phyloP scores from a whole-genome alignment of 2,113 vertebrate genomes.

The Odocoileus hemionus region DNA sequence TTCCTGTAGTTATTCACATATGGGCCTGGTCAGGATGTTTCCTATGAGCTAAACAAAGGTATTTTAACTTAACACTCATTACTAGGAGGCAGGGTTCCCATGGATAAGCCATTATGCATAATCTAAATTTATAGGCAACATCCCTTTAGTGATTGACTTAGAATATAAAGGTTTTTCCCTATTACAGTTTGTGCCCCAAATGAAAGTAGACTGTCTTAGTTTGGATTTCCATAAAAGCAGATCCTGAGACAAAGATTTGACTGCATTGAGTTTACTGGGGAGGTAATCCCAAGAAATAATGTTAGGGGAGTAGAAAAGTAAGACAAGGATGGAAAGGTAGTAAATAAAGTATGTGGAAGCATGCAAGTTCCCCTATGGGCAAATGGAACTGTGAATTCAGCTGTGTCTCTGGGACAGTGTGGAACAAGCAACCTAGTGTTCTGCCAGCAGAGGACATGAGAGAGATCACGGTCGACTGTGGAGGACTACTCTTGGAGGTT shows the following conservation, averaged over 20 bases:
- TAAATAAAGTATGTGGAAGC: neutral
- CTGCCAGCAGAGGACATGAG: neutral
- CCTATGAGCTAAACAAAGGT: neutral
- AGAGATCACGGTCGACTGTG: neutral
- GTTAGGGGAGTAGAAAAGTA: neutral
- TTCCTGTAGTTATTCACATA: neutral
- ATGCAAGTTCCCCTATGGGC: neutral
- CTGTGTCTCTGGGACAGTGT: neutral
- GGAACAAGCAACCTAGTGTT: neutral
- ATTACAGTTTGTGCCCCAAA: neutral
- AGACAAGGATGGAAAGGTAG: neutral
- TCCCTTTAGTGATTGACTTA: neutral
- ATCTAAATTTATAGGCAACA: neutral
- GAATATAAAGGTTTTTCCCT: neutral
- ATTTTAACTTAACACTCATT: neutral
- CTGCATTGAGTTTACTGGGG: neutral
- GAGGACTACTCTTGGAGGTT: neutral
- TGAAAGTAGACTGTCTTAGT: neutral
- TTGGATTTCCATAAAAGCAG: neutral
- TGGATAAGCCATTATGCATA: neutral
- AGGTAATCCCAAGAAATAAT: neutral
- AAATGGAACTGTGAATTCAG: neutral
- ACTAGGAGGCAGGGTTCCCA: neutral
- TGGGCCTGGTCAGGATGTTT: neutral
- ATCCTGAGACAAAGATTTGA: neutral